Conservation (phyloP, 2,113 vertebrate genomes). For the Toxotes chatareus region DNA sequence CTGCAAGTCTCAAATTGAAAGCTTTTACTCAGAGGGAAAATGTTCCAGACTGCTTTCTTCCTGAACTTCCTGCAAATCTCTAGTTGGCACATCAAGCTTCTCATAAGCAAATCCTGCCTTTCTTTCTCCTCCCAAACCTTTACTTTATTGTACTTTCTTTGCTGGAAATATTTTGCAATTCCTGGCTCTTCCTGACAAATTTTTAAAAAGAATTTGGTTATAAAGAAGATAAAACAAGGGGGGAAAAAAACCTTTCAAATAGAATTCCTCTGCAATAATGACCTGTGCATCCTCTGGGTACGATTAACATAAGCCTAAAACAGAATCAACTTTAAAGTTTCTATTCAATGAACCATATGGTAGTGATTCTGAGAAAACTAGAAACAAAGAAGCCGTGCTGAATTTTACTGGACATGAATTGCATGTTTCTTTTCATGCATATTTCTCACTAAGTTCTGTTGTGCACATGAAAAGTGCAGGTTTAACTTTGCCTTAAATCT, state of each 20-base stretch:
- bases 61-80: slow-evolving; percentile 43
- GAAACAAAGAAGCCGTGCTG: background rate
- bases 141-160: background rate
- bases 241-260: background rate
- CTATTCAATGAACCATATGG: background rate
- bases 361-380: background rate
- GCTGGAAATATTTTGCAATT: background rate
- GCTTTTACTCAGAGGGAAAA: background rate
- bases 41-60: slow-evolving; percentile 31
- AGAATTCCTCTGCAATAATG: background rate
- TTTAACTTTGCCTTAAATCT: slow-evolving; percentile 2
- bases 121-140: background rate
- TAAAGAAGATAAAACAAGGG: background rate
- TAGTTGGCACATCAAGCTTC: slow-evolving; percentile 43
- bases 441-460: background rate
- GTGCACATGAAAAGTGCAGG: background rate
- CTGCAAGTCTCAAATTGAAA: slow-evolving; percentile 5
- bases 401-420: background rate
- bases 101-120: slow-evolving; percentile 22
- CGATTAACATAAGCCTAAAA: background rate
- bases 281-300: too few species aligned
- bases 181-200: background rate
- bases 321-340: background rate
- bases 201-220: background rate
- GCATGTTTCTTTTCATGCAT: background rate